Evolutionary conservation across 2,797 vertebrate genomes (phyloP).

Genomic region (Aulostomus chinensis): DNA sequence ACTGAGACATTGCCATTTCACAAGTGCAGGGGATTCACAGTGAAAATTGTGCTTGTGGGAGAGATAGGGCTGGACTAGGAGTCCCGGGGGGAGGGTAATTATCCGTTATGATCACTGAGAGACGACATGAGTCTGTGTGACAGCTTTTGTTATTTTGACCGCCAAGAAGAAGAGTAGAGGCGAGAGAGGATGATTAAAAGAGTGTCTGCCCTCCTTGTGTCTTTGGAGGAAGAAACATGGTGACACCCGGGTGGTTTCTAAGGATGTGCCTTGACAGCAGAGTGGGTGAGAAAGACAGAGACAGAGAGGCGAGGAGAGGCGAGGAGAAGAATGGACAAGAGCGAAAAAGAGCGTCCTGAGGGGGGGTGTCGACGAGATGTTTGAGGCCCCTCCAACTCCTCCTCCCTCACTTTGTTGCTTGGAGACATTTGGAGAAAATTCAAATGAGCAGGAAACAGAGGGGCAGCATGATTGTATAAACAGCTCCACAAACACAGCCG

Average conservation of each 20-base stretch:
- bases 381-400: conserved; percentile 62
- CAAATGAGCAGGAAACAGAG: conserved; percentile 71
- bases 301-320: conserved; percentile 11
- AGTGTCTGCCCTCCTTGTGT: conserved; percentile 76
- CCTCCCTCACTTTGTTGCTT: conserved; percentile 65
- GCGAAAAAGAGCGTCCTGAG: conserved; percentile 57
- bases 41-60: conserved; percentile 71
- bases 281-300: conserved; percentile 31
- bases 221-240: conserved; percentile 74
- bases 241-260: conserved; percentile 74
- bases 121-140: conserved; percentile 76
- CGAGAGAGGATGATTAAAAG: conserved; percentile 74
- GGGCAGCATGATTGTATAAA: conserved; percentile 67
- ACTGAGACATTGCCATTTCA: conserved; percentile 74
- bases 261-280: conserved; percentile 71
- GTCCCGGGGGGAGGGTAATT: conserved; percentile 79
- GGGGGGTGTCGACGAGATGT: conserved; percentile 58
- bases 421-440: conserved; percentile 74
- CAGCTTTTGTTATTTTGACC: conserved; percentile 81
- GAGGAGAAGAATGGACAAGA: conserved; percentile 55
- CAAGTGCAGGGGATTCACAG: conserved; percentile 60
- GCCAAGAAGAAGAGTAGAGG: conserved; percentile 67
- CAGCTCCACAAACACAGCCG: conserved; percentile 69
- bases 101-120: conserved; percentile 82
- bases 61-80: conserved; percentile 56